Conservation (phyloP, 1,140 invertebrate species). For the Thalassaphorura encarpata region DNA sequence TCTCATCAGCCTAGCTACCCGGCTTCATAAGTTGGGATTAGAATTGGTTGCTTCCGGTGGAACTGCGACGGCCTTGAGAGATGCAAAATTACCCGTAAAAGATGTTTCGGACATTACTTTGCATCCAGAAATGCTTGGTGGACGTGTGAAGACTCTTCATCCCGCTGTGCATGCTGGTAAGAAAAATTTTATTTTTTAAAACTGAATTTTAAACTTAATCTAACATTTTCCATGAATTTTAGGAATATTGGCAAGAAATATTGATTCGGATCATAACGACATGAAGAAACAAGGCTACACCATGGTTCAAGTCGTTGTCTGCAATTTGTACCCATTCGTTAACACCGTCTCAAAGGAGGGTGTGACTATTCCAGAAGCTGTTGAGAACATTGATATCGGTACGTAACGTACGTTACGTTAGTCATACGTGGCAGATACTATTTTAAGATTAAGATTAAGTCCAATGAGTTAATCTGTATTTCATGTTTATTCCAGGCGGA, state of each 20-base stretch:
- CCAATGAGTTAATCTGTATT: background rate
- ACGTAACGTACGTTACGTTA: too few species aligned
- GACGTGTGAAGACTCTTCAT: conserved; percentile 93
- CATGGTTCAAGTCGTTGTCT: conserved; percentile 72
- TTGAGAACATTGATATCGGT: conserved; percentile 95
- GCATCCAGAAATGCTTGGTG: conserved; percentile 76
- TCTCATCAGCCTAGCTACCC: conserved; percentile 68
- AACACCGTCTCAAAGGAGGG: conserved; percentile 71
- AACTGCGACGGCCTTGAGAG: conserved; percentile 72
- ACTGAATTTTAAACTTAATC: background rate
- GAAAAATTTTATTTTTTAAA: background rate
- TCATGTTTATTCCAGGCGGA: conserved; percentile 51
- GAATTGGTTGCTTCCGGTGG: conserved; percentile 88
- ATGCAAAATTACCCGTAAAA: conserved; percentile 65
- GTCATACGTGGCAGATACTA: background rate
- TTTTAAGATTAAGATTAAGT: background rate
- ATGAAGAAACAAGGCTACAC: conserved; percentile 63
- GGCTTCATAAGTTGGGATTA: conserved; percentile 61
- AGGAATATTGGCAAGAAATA: conserved; percentile 58
- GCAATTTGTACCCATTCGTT: conserved; percentile 95
- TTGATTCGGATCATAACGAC: conserved; percentile 68
- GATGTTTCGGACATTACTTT: conserved; percentile 72
- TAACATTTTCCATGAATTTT: conserved; percentile 25
- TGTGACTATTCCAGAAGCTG: conserved; percentile 74
- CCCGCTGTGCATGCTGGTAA: conserved; percentile 87